Evolutionary conservation across 2,113 vertebrate genomes (phyloP).

Genomic region (Progne subis): DNA sequence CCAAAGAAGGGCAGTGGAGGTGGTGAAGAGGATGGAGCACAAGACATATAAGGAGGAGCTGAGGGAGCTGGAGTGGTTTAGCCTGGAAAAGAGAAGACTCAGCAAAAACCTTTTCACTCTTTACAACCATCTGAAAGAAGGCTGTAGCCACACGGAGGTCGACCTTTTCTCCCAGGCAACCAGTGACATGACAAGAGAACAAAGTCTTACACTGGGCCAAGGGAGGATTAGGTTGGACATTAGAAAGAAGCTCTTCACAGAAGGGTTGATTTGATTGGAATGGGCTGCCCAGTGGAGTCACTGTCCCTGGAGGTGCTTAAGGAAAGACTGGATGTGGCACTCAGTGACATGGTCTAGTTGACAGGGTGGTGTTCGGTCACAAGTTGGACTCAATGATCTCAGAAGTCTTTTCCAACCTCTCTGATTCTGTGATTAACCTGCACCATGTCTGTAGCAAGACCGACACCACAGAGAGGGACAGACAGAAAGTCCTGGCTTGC

Average conservation of each 20-base stretch:
- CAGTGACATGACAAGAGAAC: background rate
- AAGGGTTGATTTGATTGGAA: background rate
- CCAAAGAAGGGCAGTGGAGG: background rate
- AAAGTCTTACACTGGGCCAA: background rate
- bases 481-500: background rate
- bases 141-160: rapidly evolving
- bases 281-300: background rate
- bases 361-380: background rate
- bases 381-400: background rate
- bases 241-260: background rate
- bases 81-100: background rate
- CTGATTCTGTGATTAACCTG: background rate
- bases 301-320: background rate
- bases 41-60: background rate
- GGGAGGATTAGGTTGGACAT: background rate
- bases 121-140: background rate
- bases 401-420: background rate
- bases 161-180: background rate
- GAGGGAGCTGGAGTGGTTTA: background rate
- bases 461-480: background rate
- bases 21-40: background rate
- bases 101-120: background rate
- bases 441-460: background rate
- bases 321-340: background rate
- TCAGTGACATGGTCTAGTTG: background rate